Evolutionary conservation across 2,888 invertebrate genomes (phyloP).

Genomic region (Panorpa germanica): DNA sequence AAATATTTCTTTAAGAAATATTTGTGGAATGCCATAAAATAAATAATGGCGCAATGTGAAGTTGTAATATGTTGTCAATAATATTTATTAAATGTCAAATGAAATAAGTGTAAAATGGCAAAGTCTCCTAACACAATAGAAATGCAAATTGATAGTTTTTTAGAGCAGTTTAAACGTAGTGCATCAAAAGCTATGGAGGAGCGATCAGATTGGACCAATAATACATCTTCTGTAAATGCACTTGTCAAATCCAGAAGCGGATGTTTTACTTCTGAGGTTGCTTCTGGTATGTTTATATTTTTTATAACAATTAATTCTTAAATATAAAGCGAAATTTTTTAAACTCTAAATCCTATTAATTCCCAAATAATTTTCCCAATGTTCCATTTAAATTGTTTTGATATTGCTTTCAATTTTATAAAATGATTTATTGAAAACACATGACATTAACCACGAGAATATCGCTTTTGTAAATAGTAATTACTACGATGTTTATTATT

Average conservation of each 20-base stretch:
- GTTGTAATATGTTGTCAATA: too few relatives aligned
- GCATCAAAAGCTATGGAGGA: conserved; percentile 60
- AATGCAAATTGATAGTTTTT: conserved; percentile 68
- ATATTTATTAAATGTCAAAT: conserved; percentile 27
- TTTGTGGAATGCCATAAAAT: too few relatives aligned
- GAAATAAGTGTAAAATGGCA: conserved; percentile 37
- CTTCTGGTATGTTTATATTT: conserved; percentile 20
- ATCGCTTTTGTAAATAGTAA: too few relatives aligned
- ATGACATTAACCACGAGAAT: too few relatives aligned
- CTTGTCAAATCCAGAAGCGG: conserved; percentile 31
- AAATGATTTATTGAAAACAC: conserved; percentile 14
- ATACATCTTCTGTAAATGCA: conserved; percentile 25
- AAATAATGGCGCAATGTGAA: too few relatives aligned
- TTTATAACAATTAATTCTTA: too few relatives aligned
- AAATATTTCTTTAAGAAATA: too few relatives aligned
- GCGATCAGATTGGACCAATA: conserved; percentile 29
- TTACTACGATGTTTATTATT: too few relatives aligned
- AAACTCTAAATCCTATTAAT: too few relatives aligned
- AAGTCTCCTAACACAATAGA: conserved; percentile 53
- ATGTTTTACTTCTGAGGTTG: conserved; percentile 28
- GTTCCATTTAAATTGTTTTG: conserved; percentile 4
- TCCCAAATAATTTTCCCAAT: too few relatives aligned
- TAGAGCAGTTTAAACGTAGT: conserved; percentile 65
- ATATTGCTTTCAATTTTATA: conserved; percentile 10
- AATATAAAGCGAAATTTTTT: too few relatives aligned